Evolutionary conservation across 1,140 invertebrate genomes (phyloP), one percentile per base, ranked within the genome.

Genomic region (Trichoplusia ni): DNA sequence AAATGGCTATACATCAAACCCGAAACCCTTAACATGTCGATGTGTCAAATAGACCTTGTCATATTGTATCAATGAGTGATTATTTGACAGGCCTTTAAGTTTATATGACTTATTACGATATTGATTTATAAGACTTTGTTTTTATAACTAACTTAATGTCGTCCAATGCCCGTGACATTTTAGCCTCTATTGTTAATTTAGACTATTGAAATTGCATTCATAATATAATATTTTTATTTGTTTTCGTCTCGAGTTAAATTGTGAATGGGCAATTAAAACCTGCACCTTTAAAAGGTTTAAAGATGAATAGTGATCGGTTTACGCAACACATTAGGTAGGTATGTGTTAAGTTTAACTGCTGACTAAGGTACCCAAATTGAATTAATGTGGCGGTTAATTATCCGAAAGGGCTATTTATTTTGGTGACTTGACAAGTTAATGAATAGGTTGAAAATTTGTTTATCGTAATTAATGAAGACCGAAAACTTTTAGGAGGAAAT

Each of bases 131-230:
- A n/a, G n/a, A 23, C 18, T 31, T 49, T 31, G 25, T 31, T 49
- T 49, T 49, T 4, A 18, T 31, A 31, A 9, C 14, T 49, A n/a
- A 40, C 11, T 46, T 23, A 16, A 25, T 29, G 25, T 31, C 46
- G 29, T 19, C 27, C 2, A 1, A 4, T 40, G 23, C 21, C 51
- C 35, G 19, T 56, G 51, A 38, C 51, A 56, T 56, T 56, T 56
- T 6, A 19, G n/a, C 14, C 25, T 11, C 29, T 11, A 21, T 35
- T 51, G 27, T 51, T 11, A 33, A 51, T 21, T 21, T 11, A 18
- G n/a, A 14, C 9, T 16, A 33, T 33, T 51, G 16, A 51, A 8
- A 44, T 21, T 44, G 9, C 7, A n/a, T 44, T 21, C 13, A 44
- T 49, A 56, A 40, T 2, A n/a, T 9, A 40, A 40, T 5, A 16